Conservation (phyloP, 2,797 vertebrate species). For the Denticeps clupeoides region DNA sequence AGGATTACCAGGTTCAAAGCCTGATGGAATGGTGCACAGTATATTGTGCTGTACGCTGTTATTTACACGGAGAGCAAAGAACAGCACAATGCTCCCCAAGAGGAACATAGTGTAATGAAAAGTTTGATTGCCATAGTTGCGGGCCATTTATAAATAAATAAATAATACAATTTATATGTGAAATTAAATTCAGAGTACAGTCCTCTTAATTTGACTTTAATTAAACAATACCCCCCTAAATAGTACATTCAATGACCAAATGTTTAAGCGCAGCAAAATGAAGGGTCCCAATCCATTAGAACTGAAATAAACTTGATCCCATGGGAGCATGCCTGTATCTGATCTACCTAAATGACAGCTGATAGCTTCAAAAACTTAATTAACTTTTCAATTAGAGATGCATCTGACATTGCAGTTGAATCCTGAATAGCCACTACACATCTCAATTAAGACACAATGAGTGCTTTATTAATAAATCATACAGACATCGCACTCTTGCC, state of each 20-base stretch:
- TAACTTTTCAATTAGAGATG: conserved; percentile 92
- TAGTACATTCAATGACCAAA: conserved; percentile 83
- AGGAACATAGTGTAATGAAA: conserved; percentile 74
- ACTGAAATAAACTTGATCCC: conserved; percentile 74
- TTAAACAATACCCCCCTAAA: conserved; percentile 92
- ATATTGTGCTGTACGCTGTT: too few species aligned
- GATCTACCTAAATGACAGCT: conserved; percentile 86
- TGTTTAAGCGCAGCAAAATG: conserved; percentile 72
- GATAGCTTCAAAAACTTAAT: conserved; percentile 95
- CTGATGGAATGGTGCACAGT: too few species aligned
- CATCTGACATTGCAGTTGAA: conserved; percentile 67
- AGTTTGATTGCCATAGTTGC: conserved; percentile 82
- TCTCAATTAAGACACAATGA: conserved; percentile 28
- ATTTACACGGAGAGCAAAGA: too few species aligned
- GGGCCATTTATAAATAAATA: conserved; percentile 55
- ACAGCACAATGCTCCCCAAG: too few species aligned
- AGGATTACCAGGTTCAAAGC: too few species aligned
- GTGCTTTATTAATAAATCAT: conserved; percentile 11
- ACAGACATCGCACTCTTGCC: conserved; percentile 11
- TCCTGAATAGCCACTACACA: conserved; percentile 33
- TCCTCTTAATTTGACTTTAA: conserved; percentile 91
- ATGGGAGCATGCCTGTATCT: conserved; percentile 64
- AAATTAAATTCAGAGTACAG: conserved; percentile 85
- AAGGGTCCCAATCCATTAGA: conserved; percentile 75
- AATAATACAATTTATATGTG: conserved; percentile 76